Evolutionary conservation across 1,140 invertebrate species (phyloP).

Genomic region (Chlorops oryzae): DNA sequence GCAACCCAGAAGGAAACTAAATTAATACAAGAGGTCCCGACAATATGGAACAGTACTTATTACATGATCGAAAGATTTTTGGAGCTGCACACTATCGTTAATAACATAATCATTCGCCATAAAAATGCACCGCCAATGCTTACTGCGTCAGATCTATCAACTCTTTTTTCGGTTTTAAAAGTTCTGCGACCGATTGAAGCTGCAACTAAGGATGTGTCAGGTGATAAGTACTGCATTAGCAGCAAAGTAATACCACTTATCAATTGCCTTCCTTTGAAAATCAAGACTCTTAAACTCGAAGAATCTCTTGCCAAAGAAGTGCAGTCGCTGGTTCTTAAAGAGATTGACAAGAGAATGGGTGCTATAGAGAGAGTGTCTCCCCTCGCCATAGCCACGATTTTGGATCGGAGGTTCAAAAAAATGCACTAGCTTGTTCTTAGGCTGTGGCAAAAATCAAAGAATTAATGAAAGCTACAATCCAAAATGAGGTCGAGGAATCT

Average conservation of each 20-base stretch:
- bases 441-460: too few relatives aligned
- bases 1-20: constrained; percentile 19
- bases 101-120: constrained; percentile 33
- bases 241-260: constrained; percentile 47
- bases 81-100: constrained; percentile 31
- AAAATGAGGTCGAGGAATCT: too few relatives aligned
- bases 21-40: constrained; percentile 35
- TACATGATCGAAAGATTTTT: constrained; percentile 46
- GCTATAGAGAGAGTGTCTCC: constrained; percentile 19
- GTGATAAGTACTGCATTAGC: constrained; percentile 46
- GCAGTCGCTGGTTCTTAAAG: constrained; percentile 19
- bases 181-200: constrained; percentile 40
- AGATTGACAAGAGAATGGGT: constrained; percentile 31
- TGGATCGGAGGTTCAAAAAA: constrained; percentile 30
- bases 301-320: constrained; percentile 20
- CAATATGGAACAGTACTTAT: constrained; percentile 41
- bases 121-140: constrained; percentile 37
- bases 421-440: too few relatives aligned
- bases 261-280: constrained; percentile 35
- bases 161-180: constrained; percentile 28
- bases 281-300: constrained; percentile 20
- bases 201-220: constrained; percentile 46
- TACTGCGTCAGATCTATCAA: constrained; percentile 29
- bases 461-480: too few relatives aligned
- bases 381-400: constrained; percentile 18